Conservation (phyloP, 1,140 invertebrate genomes). For the Scylla paramamosain region DNA sequence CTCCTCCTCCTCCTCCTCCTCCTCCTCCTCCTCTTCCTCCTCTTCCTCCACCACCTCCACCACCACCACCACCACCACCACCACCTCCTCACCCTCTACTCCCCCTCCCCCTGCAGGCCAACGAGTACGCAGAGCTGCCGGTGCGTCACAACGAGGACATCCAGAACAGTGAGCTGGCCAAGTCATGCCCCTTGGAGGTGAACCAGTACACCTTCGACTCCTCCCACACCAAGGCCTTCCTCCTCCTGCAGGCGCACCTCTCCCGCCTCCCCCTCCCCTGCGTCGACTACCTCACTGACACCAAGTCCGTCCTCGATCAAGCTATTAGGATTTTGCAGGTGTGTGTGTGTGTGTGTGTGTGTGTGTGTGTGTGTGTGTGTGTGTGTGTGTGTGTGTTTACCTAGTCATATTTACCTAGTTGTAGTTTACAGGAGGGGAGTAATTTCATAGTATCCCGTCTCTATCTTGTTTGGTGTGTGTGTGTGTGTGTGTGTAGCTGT, state of each 20-base stretch:
- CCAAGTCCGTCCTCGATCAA: constrained; percentile 98
- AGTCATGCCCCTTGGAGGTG: constrained; percentile 88
- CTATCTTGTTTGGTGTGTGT: too few species aligned
- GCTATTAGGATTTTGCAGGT: constrained; percentile 92
- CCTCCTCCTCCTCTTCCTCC: neutral
- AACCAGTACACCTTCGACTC: constrained; percentile 89
- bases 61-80: too few species aligned
- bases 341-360: constrained; percentile 83
- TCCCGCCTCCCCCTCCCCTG: constrained; percentile 89
- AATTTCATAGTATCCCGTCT: too few species aligned
- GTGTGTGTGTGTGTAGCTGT: too few species aligned
- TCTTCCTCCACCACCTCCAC: too few species aligned
- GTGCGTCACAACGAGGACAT: constrained; percentile 99
- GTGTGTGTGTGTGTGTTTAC: too few species aligned
- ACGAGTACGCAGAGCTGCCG: constrained; percentile 96
- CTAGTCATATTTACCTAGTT: too few species aligned
- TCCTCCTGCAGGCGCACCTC: constrained; percentile 97
- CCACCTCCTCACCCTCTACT: too few species aligned
- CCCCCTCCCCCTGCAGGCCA: constrained; percentile 80
- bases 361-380: neutral
- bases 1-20: neutral
- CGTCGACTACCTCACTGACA: constrained; percentile 97
- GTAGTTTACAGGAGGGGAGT: too few species aligned
- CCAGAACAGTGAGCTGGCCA: constrained; percentile 94
- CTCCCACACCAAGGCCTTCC: constrained; percentile 95